Base-by-base conservation (phyloP, 2,797 vertebrate species). In the Tenualosa ilisha region DNA sequence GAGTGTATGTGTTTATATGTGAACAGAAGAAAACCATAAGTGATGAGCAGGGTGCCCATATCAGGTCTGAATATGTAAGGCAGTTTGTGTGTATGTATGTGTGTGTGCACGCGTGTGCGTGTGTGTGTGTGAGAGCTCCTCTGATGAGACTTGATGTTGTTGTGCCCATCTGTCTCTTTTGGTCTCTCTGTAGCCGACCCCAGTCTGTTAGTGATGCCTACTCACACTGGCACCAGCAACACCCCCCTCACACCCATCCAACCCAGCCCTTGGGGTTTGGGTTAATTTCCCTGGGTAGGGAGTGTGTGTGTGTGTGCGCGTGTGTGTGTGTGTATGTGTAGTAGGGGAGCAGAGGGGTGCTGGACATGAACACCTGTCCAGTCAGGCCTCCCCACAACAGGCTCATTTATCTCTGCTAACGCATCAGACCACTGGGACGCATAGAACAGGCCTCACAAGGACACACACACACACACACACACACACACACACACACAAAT, bases 251-350 rank as follows among this genome's bases (percentile, higher is more conserved):
- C 59, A 4, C 17, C 59, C 59, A 20, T 22, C 59, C 61, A 22
- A 22, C 61, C 22, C 63, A 68, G 26, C 13, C 68, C 68, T 75
- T 1, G 37, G 68, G 68, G 68, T 15, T 15, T 37, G 15, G 68
- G 68, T 40, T 75, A 75, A 75, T 75, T 43, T 75, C 68, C 68
- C 68, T 75, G 68, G 31, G 37, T 43, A 31, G 40, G 37, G 31
- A 12, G 68, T 17, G 31, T 8, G 26, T 3, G 3, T 26, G 12
- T 26, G 31, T 17, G 65, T 3, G 8, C 0, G 63, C 3, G 59
- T 61, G 63, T 65, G 63, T 31, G 63, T 22, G 63, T 61, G 59
- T 61, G 59, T n/a, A n/a, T 61, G 59, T 61, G 59, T 61, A 6
- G n/a, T 24, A 6, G 59, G 63, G 24, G 63, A n/a, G 24, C 6